A percentile compares a stretch with the other conserved stretches of the same genome.
These are phyloP conservation scores for Electrona antarctica DNA, from an alignment of 2,113 vertebrate genomes.

Conservation along the genomic window DNA sequence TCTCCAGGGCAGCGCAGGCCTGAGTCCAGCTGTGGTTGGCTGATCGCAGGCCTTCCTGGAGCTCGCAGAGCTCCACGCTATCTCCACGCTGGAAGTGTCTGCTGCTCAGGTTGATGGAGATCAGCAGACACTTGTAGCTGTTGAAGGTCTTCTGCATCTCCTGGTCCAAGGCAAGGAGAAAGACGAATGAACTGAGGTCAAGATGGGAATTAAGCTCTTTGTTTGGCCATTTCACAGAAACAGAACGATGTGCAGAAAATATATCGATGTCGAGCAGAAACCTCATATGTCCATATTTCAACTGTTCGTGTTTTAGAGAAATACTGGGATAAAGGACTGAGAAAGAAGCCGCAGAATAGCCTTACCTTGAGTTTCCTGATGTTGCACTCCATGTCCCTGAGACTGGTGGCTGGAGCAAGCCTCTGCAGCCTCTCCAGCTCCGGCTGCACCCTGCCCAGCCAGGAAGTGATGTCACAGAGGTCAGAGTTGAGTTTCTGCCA, in stretches of 20 bases:
- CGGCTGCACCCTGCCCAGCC: slow-evolving; percentile 81
- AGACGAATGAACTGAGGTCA: not conserved
- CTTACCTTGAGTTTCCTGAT: slow-evolving; percentile 84
- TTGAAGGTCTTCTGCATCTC: slow-evolving; percentile 85
- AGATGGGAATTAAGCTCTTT: not conserved
- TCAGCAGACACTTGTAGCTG: slow-evolving; percentile 86
- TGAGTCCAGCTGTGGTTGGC: slow-evolving; percentile 86
- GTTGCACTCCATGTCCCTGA: slow-evolving; percentile 77
- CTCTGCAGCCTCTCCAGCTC: slow-evolving; percentile 82
- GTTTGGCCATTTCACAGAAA: too few species aligned
- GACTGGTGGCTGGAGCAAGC: slow-evolving; percentile 60
- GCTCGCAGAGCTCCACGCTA: slow-evolving; percentile 75
- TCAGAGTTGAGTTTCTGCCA: slow-evolving; percentile 85
- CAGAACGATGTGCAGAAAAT: too few species aligned
- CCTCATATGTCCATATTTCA: too few species aligned
- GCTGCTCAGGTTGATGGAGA: slow-evolving; percentile 82
- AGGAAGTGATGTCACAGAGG: slow-evolving; percentile 80
- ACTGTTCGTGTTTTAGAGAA: too few species aligned
- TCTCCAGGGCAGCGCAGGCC: slow-evolving; percentile 74
- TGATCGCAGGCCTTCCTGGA: slow-evolving; percentile 77
- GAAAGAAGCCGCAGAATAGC: too few species aligned
- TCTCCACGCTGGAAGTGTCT: slow-evolving; percentile 78
- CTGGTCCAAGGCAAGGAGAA: slow-evolving; percentile 59
- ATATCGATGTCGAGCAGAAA: too few species aligned
- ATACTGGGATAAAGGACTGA: too few species aligned